Evolutionary conservation across 2,113 vertebrate species (phyloP).

Genomic region (Triplophysa tibetana): DNA sequence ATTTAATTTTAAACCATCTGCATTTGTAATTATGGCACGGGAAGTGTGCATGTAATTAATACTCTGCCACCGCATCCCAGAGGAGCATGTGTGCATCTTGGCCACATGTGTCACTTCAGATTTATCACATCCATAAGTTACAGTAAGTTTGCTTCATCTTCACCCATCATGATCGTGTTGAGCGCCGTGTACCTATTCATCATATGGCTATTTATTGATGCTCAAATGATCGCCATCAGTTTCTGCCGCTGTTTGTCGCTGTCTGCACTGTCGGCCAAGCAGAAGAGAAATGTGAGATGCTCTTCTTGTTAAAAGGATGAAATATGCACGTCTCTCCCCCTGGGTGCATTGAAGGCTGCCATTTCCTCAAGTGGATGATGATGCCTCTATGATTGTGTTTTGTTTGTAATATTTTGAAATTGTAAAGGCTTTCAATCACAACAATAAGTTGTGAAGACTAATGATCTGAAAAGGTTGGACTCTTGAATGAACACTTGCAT

Average conservation of each 20-base stretch:
- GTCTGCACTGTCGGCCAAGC: neutral
- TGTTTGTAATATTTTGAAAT: neutral
- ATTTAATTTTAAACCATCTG: slow-evolving; percentile 10
- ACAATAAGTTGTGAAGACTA: slow-evolving; percentile 2
- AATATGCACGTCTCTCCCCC: slow-evolving; percentile 9
- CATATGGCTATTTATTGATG: slow-evolving; percentile 27
- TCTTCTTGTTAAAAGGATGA: slow-evolving; percentile 16
- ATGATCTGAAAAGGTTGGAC: slow-evolving; percentile 31
- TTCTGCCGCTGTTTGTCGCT: slow-evolving; percentile 14
- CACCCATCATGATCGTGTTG: neutral
- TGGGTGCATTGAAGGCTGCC: neutral
- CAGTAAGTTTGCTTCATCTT: slow-evolving; percentile 6
- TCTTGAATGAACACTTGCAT: neutral
- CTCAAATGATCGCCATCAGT: slow-evolving; percentile 25
- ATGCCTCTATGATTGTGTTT: neutral
- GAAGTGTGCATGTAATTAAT: slow-evolving; percentile 11
- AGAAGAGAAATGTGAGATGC: slow-evolving; percentile 7
- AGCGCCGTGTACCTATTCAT: slow-evolving; percentile 21
- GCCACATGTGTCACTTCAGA: neutral
- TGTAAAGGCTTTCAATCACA: slow-evolving; percentile 7
- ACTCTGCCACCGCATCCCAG: neutral
- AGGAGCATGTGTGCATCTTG: neutral
- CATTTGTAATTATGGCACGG: slow-evolving; percentile 7
- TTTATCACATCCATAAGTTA: slow-evolving; percentile 16
- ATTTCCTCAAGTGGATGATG: slow-evolving; percentile 4